Conservation (phyloP, 2,113 vertebrate species). For the Phalacrocorax brasilianus region DNA sequence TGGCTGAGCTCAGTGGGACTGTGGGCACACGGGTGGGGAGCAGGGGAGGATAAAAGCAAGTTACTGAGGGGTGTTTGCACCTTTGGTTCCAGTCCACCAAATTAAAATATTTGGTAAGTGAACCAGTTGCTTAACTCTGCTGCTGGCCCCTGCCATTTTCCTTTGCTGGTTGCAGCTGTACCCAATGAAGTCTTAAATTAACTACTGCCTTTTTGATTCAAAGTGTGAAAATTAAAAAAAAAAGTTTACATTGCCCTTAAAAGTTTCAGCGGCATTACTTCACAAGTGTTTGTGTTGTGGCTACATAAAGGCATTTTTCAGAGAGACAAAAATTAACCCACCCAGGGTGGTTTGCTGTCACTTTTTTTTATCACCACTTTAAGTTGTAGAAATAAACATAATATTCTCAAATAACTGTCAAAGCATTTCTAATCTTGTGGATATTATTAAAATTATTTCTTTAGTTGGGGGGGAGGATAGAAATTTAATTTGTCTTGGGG, state of each 20-base stretch:
- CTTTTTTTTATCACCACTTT: background rate
- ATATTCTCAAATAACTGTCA: background rate
- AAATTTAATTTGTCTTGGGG: background rate
- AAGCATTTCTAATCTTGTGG: background rate
- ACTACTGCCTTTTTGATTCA: background rate
- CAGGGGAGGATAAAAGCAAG: background rate
- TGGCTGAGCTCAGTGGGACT: background rate
- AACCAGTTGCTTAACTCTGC: background rate
- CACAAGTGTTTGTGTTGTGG: background rate
- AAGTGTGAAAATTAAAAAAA: background rate
- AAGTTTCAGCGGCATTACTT: background rate
- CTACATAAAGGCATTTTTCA: background rate
- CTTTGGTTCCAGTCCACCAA: background rate
- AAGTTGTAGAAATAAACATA: background rate
- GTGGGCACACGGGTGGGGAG: fast-evolving
- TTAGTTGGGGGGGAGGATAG: background rate
- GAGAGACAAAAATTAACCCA: fast-evolving
- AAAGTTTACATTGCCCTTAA: background rate
- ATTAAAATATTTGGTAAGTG: background rate
- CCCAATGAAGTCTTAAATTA: fast-evolving
- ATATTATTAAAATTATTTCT: background rate
- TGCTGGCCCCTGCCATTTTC: background rate
- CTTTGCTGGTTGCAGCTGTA: background rate
- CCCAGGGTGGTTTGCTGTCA: background rate
- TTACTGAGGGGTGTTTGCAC: background rate